Percentiles rank a stretch among this genome's conserved stretches.
These are phyloP conservation scores for Rhabdomys pumilio DNA, from an alignment of 2,797 vertebrate species.

Conservation along the genomic window DNA sequence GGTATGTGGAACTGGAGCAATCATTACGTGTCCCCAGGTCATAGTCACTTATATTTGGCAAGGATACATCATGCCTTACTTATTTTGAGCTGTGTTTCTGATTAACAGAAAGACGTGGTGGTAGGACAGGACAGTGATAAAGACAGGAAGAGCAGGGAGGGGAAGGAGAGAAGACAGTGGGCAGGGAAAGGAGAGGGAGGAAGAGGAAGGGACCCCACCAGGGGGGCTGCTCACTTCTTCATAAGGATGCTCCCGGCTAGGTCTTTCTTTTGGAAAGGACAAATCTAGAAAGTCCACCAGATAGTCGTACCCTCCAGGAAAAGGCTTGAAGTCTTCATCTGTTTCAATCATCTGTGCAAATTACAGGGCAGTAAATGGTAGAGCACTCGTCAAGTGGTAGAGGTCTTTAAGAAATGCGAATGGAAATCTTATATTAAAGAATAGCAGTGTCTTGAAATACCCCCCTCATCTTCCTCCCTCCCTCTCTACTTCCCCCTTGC, in stretches of 20 bases:
- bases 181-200: too few species aligned
- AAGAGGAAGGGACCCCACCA: too few species aligned
- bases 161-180: too few species aligned
- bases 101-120: not conserved
- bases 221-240: conserved; percentile 76
- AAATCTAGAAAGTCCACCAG: conserved; percentile 92
- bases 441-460: not conserved
- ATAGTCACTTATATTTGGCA: not conserved
- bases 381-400: not conserved
- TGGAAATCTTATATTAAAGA: not conserved
- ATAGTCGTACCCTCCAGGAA: conserved; percentile 89
- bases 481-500: not conserved
- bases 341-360: conserved; percentile 91
- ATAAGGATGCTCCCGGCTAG: conserved; percentile 87
- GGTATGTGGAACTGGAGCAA: not conserved
- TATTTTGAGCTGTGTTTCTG: not conserved
- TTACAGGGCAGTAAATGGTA: conserved; percentile 20
- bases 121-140: not conserved
- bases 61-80: not conserved
- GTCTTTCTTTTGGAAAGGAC: conserved; percentile 90
- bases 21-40: not conserved
- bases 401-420: not conserved
- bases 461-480: accelerated
- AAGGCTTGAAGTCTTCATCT: conserved; percentile 89
- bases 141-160: not conserved